Base-by-base conservation (phyloP, 2,797 vertebrate genomes). In the Notamacropus eugenii region DNA sequence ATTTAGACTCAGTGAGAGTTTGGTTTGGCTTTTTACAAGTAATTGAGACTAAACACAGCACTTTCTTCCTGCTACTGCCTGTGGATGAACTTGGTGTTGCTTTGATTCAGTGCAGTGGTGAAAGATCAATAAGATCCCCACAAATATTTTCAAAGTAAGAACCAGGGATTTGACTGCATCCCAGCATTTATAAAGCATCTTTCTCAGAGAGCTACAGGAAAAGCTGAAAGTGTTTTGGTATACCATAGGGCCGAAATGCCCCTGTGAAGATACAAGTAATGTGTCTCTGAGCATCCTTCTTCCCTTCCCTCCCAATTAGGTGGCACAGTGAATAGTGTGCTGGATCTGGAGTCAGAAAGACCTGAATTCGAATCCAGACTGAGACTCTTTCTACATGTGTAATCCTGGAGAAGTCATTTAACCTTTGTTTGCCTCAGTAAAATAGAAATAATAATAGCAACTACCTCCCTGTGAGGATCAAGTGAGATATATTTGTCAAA, bases 91-190 rank as follows among this genome's bases (percentile, higher is more conserved):
- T 59, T 95, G 96, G 56, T 93, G 62, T 19, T 94, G 67, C 92
- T 97, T 93, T 94, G 90, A 96, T 96, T 96, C 94, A 95, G 54
- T 50, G 74, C 52, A 40, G 74, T 93, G 91, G 74, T 95, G 90
- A 96, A 94, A 56, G 93, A 97, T 95, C 95, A 95, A 74, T 74
- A 74, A n/a, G 40, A 92, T 52, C 82, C 92, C 93, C 92, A 90
- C 62, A 29, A 94, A 94, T 92, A 96, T 96, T 97, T 97, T 96
- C 95, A 97, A 95, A 92, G 90, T 94, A 93, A 97, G 67, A 92
- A 93, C 24, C 92, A 90, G 93, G 94, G 92, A 4, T 40, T 90
- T 40, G 87, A 93, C 94, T 19, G 28, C 59, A 52, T 93, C 90
- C 55, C 82, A 92, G 46, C 87, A 90, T 2, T n/a, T 27, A 90